phyloP scores from a whole-genome alignment of 2,113 vertebrate genomes.

The Lepisosteus osseus region DNA sequence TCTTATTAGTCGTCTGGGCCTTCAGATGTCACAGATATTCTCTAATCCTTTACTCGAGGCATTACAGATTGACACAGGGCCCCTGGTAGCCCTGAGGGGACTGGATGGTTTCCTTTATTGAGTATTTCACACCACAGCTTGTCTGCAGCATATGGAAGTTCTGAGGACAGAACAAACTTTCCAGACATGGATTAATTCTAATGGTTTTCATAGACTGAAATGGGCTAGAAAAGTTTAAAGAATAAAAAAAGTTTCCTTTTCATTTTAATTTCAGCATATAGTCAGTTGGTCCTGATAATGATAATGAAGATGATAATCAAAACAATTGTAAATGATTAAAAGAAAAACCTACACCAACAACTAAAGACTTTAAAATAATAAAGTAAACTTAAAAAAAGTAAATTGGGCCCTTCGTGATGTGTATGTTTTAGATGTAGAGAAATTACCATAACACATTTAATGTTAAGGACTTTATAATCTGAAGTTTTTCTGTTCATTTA shows the following conservation, averaged over 20 bases:
- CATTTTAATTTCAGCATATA: too few species aligned
- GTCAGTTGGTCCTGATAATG: too few species aligned
- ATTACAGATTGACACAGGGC: constrained; percentile 1
- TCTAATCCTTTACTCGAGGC: constrained; percentile 16
- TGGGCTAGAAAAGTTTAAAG: background rate
- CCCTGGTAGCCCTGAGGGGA: constrained; percentile 14
- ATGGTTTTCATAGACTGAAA: background rate
- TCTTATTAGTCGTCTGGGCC: background rate
- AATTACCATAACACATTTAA: too few species aligned
- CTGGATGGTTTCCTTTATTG: constrained; percentile 16
- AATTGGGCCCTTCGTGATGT: too few species aligned
- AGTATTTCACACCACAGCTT: background rate
- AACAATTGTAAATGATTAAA: too few species aligned
- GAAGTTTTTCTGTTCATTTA: too few species aligned
- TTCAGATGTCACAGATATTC: constrained; percentile 3
- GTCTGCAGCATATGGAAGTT: constrained; percentile 21
- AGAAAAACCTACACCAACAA: too few species aligned
- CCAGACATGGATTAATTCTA: background rate
- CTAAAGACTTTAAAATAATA: too few species aligned
- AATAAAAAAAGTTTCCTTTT: background rate
- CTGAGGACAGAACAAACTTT: background rate
- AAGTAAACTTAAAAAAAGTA: too few species aligned
- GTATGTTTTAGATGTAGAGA: too few species aligned
- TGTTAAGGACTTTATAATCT: too few species aligned
- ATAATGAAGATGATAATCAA: too few species aligned